These are phyloP conservation scores for Micropoecilia bifurca DNA, from an alignment of 2,797 vertebrate species.

Conservation along the genomic window DNA sequence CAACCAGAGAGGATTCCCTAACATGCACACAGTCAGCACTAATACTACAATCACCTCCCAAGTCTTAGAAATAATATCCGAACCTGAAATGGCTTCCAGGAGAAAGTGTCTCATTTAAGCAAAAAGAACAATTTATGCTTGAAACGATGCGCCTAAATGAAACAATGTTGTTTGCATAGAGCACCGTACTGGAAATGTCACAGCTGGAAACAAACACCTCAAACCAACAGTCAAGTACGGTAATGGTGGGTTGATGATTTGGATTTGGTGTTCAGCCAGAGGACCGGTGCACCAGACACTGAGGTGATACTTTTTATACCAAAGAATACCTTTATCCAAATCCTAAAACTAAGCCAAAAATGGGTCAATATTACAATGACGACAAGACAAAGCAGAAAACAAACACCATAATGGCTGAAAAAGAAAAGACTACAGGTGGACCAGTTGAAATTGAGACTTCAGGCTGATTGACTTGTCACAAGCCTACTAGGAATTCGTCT, in stretches of 20 bases:
- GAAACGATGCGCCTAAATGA: background rate
- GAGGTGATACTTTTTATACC: background rate
- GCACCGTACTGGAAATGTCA: background rate
- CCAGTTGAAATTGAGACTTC: too few species aligned
- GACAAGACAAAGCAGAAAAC: background rate
- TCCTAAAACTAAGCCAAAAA: background rate
- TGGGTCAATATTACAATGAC: background rate
- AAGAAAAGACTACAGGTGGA: too few species aligned
- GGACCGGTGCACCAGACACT: background rate
- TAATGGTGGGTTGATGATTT: background rate
- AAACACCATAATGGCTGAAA: background rate
- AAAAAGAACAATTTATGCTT: background rate
- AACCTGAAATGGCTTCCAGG: background rate
- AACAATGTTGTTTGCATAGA: background rate
- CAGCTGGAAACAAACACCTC: background rate
- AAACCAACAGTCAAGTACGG: background rate
- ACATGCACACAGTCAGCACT: background rate
- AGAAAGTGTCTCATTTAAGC: background rate
- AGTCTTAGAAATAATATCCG: conserved; percentile 1
- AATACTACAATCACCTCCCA: background rate
- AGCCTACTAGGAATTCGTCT: too few species aligned
- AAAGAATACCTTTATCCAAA: background rate
- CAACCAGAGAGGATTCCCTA: background rate
- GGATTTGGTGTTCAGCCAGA: background rate
- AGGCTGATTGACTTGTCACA: too few species aligned